Evolutionary conservation across 2,113 vertebrate species (phyloP), one percentile per base, ranked within the genome.

Genomic region (Saguinus imperator): DNA sequence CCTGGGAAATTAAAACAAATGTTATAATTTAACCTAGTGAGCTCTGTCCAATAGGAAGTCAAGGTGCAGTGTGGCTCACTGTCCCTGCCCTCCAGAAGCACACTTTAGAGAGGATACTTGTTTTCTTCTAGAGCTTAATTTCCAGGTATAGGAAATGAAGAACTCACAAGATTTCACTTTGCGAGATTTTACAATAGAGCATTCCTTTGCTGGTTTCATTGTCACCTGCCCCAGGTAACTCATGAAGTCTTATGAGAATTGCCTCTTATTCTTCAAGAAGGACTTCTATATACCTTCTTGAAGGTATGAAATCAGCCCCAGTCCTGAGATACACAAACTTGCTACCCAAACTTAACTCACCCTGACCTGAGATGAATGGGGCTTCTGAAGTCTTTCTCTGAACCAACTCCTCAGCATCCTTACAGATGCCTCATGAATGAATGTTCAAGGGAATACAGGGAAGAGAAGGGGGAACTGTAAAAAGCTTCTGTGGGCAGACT

Each of bases 1-100:
- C 20, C 57, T 58, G 32, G 57, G 48, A 94, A 93, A 95, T 80
- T 73, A 57, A 48, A 83, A 48, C 52, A 88, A 85, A 95, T 29
- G 35, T 40, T 96, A 23, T 40, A 94, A 25, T 86, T 90, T 75
- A 43, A 94, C 72, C 32, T 85, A 55, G 66, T 14, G 52, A 92
- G 43, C 4, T 48, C 32, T 50, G 58, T 27, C 27, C 48, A 68
- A 27, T 6, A 88, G 52, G 40, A 84, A 95, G 29, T 58, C 64
- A 35, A 89, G 48, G 57, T 94, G 68, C 94, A 87, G 89, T 40
- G 6, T 29, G 52, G 37, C 29, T 87, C 4, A 14, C 16, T 48
- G 37, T 48, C 61, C 61, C 73, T 48, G 57, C 14, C 58, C 52
- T 29, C 43, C n/a, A 72, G 43, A 8, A 91, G 68, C 40, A 35